A percentile compares a stretch with the other conserved stretches of the same genome.
phyloP scores from a whole-genome alignment of 2,888 invertebrate genomes.

The Diachrysia chrysitis region DNA sequence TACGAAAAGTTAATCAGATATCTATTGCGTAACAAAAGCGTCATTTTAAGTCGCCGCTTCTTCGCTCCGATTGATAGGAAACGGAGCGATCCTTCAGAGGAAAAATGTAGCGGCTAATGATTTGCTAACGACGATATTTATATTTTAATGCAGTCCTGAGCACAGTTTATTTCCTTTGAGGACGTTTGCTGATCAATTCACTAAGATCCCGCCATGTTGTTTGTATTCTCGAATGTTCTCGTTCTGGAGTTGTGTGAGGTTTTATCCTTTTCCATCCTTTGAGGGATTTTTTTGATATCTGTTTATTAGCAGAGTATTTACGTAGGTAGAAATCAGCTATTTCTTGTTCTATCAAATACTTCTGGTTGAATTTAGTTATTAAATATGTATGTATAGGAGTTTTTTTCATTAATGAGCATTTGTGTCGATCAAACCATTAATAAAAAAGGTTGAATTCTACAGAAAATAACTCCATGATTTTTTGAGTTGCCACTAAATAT shows the following conservation, averaged over 20 bases:
- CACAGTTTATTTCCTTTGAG: slow-evolving; percentile 88
- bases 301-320: too few species aligned
- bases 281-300: background rate
- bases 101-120: slow-evolving; percentile 85
- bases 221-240: background rate
- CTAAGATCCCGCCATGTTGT: slow-evolving; percentile 43
- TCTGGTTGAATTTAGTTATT: too few species aligned
- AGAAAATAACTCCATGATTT: too few species aligned
- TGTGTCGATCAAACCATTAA: too few species aligned
- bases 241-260: background rate
- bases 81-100: slow-evolving; percentile 74
- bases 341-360: too few species aligned
- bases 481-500: too few species aligned
- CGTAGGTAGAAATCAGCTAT: too few species aligned
- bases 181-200: slow-evolving; percentile 72
- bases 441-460: too few species aligned
- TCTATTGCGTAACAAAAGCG: slow-evolving; percentile 13
- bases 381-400: too few species aligned
- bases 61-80: slow-evolving; percentile 81
- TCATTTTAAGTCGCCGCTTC: slow-evolving; percentile 57
- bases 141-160: slow-evolving; percentile 84
- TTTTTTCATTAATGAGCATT: too few species aligned
- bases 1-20: too few species aligned
- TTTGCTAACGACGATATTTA: slow-evolving; percentile 89
- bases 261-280: background rate